Evolutionary conservation across 2,113 vertebrate genomes (phyloP), one percentile per base, ranked within the genome.

Genomic region (Paramisgurnus dabryanus): DNA sequence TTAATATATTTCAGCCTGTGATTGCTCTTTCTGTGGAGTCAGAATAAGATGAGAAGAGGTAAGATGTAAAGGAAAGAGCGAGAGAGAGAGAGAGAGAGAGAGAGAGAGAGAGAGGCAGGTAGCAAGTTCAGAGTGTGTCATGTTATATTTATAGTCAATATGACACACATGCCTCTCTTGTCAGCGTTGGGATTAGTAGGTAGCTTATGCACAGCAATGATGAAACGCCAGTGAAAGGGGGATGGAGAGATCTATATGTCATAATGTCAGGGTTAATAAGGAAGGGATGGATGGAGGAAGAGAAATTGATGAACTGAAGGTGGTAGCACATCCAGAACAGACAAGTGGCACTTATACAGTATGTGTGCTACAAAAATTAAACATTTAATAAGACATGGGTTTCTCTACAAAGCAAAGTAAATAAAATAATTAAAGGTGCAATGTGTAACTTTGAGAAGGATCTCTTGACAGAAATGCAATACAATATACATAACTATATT

Each of bases 111-210:
- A 65, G 39, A 67, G 74, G 60, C 84, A 71, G 82, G 87, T 84
- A 86, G 90, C 90, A 91, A 92, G 92, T 93, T 92, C 88, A 90
- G 91, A 86, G 84, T 73, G 76, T 89, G 89, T 92, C 91, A 90
- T 92, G 91, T 91, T 92, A 91, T 93, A 93, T 94, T 94, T 93
- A 93, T 93, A 93, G 92, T 91, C 90, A 90, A 91, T 91, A 91
- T 93, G 90, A 91, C 89, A 89, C 91, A 90, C 88, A 92, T 89
- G 89, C 88, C 89, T 90, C 86, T 89, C 78, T 87, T 89, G 90
- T 91, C 89, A 89, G 90, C 80, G 87, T 77, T 79, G 88, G 88
- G 91, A 93, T 92, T 92, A 93, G 90, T 86, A 90, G 87, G 78
- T 87, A 91, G 90, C 41, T 67, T 79, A 47, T 57, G 58, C 71